Evolutionary conservation across 2,888 invertebrate species (phyloP).

Genomic region (Meteorus colon): DNA sequence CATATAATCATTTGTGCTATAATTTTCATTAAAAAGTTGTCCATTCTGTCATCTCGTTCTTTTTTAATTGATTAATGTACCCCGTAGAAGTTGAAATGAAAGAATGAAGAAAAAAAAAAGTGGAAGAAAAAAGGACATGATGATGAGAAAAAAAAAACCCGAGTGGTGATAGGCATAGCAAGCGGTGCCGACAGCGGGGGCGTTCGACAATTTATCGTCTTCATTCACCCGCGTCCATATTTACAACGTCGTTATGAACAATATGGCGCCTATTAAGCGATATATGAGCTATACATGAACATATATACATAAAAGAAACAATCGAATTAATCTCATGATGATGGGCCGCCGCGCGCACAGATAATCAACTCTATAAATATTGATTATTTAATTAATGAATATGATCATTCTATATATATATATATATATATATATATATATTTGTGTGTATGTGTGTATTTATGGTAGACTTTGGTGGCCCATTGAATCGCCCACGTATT

Average conservation of each 20-base stretch:
- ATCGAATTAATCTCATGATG: slow-evolving; percentile 60
- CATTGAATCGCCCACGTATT: slow-evolving; percentile 38
- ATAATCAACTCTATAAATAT: slow-evolving; percentile 71
- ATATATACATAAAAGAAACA: slow-evolving; percentile 51
- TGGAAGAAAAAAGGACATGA: neutral
- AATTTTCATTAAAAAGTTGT: too few relatives aligned
- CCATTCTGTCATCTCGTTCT: neutral
- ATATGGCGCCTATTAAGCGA: slow-evolving; percentile 70
- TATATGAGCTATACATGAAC: slow-evolving; percentile 59
- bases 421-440: too few relatives aligned
- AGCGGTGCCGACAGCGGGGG: slow-evolving; percentile 65
- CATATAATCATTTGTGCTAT: too few relatives aligned
- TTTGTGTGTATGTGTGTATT: slow-evolving; percentile 52
- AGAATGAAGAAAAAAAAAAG: neutral
- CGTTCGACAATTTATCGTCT: slow-evolving; percentile 71
- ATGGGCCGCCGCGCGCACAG: slow-evolving; percentile 54
- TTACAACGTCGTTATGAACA: slow-evolving; percentile 71
- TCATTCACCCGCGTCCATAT: slow-evolving; percentile 70
- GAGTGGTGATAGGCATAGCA: slow-evolving; percentile 15
- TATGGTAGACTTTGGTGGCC: slow-evolving; percentile 47
- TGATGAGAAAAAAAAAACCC: slow-evolving; percentile 11
- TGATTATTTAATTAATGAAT: slow-evolving; percentile 71
- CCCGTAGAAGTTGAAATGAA: neutral
- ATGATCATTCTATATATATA: slow-evolving; percentile 29
- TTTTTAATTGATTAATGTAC: neutral